phyloP scores from a whole-genome alignment of 2,113 vertebrate species.

The Rattus rattus region DNA sequence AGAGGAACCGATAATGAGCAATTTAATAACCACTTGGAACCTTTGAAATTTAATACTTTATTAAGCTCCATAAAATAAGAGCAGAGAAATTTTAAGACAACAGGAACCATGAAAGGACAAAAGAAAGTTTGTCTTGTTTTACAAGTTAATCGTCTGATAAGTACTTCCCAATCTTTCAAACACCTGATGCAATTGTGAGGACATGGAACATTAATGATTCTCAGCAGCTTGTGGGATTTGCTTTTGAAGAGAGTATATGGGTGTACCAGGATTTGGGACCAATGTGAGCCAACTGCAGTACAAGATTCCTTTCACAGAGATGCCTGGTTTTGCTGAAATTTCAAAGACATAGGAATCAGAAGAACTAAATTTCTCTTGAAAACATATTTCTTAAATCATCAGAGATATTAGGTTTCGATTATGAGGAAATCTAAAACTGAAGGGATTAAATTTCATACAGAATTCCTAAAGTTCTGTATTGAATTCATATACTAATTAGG shows the following conservation, averaged over 20 bases:
- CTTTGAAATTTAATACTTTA: conserved; percentile 7
- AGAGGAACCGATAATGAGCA: neutral
- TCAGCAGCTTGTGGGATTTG: neutral
- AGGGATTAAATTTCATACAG: neutral
- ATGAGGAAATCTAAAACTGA: neutral
- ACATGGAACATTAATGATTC: neutral
- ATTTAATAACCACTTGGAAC: neutral
- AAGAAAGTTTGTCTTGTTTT: neutral
- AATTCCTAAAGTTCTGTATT: neutral
- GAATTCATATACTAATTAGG: neutral
- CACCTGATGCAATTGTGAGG: neutral
- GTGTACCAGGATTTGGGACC: neutral
- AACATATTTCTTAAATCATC: neutral
- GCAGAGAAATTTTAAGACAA: neutral
- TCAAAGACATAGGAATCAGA: neutral
- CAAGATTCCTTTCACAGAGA: neutral
- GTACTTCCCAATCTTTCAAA: neutral
- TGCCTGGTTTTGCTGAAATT: neutral
- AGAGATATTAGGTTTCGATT: neutral
- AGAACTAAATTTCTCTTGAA: neutral
- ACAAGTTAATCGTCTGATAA: neutral
- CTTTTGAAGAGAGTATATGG: neutral
- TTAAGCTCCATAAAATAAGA: neutral
- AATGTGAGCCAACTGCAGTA: neutral
- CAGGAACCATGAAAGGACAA: neutral